Evolutionary conservation across 2,888 invertebrate genomes (phyloP), one percentile per base, ranked within the genome.

Genomic region (Calameuta pallipes): DNA sequence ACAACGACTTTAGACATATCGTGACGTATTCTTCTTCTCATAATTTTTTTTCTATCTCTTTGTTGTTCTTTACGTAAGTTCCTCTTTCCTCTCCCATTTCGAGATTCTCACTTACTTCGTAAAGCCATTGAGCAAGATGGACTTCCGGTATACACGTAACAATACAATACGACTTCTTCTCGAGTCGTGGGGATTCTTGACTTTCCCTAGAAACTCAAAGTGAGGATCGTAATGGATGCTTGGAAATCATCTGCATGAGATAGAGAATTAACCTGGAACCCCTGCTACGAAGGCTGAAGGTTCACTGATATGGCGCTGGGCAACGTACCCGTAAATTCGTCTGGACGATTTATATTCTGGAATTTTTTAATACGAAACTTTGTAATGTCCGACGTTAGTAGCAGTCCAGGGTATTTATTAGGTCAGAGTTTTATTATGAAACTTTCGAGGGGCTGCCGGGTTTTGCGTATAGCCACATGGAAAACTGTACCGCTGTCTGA

Each of bases 341-440:
- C 71, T 56, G 71, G 71, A 34, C 71, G 71, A 71, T 71, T 71
- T 71, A 71, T 71, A 71, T 71, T 71, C 71, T 34, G 71, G 71
- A 71, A 71, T 71, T 71, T 71, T 71, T 71, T 71, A 30, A 71
- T 71, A 71, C 71, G 71, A 71, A 71, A 71, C 71, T 71, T 71
- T 31, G 71, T 71, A 71, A 71, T 34, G 31, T 15, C 33, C 31
- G 3, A 23, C 71, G 71, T 71, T 71, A 71, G 71, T 23, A 34
- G 71, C 13, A 31, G 71, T 33, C 71, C 71, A 34, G 71, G 71
- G 71, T 71, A 71, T 71, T 71, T 71, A 71, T 71, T 71, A 71
- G 71, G 71, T 71, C 31, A 31, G 71, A 71, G 71, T 71, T 71
- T 71, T 71, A 71, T 71, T 34, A 34, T 71, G 71, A 71, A 71